Percentiles rank a stretch among this genome's conserved stretches.
phyloP scores from a whole-genome alignment of 2,888 invertebrate species.

The Galeopsomyia nigrocyanea region DNA sequence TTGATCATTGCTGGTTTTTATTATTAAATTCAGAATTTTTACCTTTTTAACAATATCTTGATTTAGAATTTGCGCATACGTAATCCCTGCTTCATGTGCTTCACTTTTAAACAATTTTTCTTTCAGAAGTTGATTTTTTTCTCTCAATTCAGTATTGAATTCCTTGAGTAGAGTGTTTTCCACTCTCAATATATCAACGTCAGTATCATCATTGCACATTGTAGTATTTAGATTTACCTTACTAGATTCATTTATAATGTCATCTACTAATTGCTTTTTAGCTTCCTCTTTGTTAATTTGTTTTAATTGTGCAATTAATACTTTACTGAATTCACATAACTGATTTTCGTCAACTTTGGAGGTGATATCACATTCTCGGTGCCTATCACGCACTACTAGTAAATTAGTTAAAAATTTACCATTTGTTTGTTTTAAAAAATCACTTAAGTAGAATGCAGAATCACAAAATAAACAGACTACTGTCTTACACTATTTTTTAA shows the following conservation, averaged over 20 bases:
- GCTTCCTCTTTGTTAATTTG: not conserved
- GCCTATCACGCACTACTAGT: not conserved
- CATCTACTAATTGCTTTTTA: not conserved
- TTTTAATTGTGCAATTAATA: conserved; percentile 18
- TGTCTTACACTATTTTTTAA: too few relatives aligned
- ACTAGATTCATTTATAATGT: not conserved
- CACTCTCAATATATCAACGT: too few relatives aligned
- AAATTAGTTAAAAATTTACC: not conserved
- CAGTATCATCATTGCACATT: not conserved
- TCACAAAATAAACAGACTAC: conserved; percentile 1
- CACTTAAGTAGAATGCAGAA: not conserved
- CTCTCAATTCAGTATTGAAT: not conserved
- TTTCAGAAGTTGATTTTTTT: conserved; percentile 10
- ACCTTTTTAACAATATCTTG: not conserved
- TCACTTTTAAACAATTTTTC: too few relatives aligned
- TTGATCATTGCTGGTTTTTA: not conserved
- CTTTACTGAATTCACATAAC: not conserved
- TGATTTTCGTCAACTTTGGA: not conserved
- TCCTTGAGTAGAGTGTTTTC: conserved; percentile 10
- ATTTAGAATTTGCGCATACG: too few relatives aligned
- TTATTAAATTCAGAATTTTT: not conserved
- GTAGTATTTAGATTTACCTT: not conserved
- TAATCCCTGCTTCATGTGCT: too few relatives aligned
- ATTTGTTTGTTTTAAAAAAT: conserved; percentile 2
- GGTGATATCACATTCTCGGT: conserved; percentile 13